phyloP scores from a whole-genome alignment of 2,797 vertebrate species.

The Saxicola maurus region DNA sequence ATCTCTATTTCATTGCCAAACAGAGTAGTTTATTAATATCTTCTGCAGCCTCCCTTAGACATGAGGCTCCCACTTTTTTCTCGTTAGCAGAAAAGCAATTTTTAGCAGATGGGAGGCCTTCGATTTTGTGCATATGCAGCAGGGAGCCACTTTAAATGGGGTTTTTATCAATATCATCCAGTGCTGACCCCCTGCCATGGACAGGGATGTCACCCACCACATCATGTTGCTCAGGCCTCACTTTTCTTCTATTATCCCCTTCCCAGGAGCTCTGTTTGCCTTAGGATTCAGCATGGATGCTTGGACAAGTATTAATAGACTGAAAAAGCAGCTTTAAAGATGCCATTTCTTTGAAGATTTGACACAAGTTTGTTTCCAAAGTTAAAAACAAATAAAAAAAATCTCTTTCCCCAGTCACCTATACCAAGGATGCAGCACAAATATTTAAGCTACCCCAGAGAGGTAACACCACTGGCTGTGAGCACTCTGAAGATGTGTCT shows the following conservation, averaged over 20 bases:
- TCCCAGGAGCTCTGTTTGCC: not conserved
- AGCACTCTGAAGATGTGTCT: not conserved
- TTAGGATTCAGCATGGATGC: not conserved
- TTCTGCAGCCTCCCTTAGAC: not conserved
- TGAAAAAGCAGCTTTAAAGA: not conserved
- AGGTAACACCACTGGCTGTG: not conserved
- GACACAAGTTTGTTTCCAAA: not conserved
- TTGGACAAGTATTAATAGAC: not conserved
- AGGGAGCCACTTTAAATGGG: not conserved
- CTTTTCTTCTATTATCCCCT: not conserved
- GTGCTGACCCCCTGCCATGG: not conserved
- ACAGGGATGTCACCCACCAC: not conserved
- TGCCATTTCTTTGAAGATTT: not conserved
- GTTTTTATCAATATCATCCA: not conserved
- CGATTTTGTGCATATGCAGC: not conserved
- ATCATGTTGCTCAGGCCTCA: not conserved
- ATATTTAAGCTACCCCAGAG: not conserved
- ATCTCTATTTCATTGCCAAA: not conserved
- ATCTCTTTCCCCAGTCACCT: not conserved
- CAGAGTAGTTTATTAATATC: rapidly evolving
- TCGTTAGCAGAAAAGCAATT: not conserved
- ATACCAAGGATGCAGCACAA: not conserved
- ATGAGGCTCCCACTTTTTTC: not conserved
- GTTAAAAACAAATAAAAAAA: not conserved
- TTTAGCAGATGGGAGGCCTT: not conserved